These are phyloP conservation scores for Penaeus japonicus DNA, from an alignment of 1,140 invertebrate species.

Conservation along the genomic window DNA sequence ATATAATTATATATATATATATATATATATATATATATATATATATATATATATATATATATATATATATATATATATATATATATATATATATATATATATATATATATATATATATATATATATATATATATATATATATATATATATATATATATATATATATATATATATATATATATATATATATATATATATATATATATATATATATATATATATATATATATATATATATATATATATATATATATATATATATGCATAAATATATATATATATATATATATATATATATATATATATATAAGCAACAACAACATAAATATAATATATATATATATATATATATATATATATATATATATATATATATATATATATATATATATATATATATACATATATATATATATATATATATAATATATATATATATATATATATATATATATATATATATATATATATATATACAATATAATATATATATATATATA, in stretches of 20 bases:
- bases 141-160: constrained; percentile 6
- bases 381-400: neutral
- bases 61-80: neutral
- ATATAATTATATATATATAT: constrained; percentile 6
- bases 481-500: neutral
- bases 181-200: neutral
- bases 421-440: neutral
- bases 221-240: neutral
- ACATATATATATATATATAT: neutral
- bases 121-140: neutral
- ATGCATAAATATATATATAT: neutral
- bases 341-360: neutral
- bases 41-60: neutral
- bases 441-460: too few species aligned
- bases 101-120: neutral
- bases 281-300: neutral
- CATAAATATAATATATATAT: neutral
- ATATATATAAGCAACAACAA: too few species aligned
- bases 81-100: constrained; percentile 6
- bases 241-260: too few species aligned
- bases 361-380: neutral
- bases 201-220: constrained; percentile 1
- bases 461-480: neutral
- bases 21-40: neutral
- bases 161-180: neutral